Conservation (phyloP, 2,797 vertebrate genomes). For the Euthynnus affinis region DNA sequence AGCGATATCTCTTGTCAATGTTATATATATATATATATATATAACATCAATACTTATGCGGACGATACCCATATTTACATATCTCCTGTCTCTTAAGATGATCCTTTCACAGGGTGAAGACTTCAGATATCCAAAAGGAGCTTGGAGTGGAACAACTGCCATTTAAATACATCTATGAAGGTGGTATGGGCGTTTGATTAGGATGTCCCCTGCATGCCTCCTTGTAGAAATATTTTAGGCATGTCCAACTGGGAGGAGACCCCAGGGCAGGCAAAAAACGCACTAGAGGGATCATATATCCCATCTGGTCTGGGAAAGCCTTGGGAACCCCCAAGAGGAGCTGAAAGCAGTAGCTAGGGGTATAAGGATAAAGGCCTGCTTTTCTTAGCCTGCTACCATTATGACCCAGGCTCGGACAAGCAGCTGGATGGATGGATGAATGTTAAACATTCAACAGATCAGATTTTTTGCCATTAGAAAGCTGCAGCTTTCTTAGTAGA, state of each 20-base stretch:
- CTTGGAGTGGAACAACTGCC: slow-evolving; percentile 4
- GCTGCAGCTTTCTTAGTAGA: slow-evolving; percentile 28
- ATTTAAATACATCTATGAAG: not conserved
- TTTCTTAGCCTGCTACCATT: not conserved
- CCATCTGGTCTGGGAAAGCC: slow-evolving; percentile 21
- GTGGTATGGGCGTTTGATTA: not conserved
- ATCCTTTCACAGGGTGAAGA: not conserved
- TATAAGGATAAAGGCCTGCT: not conserved
- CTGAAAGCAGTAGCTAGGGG: not conserved
- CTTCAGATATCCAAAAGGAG: not conserved
- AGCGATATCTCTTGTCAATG: not conserved
- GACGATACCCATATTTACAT: slow-evolving; percentile 3
- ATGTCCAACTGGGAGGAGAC: slow-evolving; percentile 8
- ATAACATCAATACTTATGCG: not conserved
- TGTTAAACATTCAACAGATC: not conserved
- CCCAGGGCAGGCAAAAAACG: not conserved
- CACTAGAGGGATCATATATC: slow-evolving; percentile 21
- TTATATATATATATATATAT: too few relatives aligned
- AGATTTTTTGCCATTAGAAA: slow-evolving; percentile 14
- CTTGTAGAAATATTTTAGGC: slow-evolving; percentile 5
- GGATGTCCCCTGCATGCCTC: not conserved
- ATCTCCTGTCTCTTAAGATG: not conserved
- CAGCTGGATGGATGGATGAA: slow-evolving; percentile 1
- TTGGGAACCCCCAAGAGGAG: slow-evolving; percentile 14
- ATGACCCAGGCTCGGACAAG: not conserved